Evolutionary conservation across 92 coral and sea anemone genomes (phyloP).

Genomic region (Epizoanthus fatuus): DNA sequence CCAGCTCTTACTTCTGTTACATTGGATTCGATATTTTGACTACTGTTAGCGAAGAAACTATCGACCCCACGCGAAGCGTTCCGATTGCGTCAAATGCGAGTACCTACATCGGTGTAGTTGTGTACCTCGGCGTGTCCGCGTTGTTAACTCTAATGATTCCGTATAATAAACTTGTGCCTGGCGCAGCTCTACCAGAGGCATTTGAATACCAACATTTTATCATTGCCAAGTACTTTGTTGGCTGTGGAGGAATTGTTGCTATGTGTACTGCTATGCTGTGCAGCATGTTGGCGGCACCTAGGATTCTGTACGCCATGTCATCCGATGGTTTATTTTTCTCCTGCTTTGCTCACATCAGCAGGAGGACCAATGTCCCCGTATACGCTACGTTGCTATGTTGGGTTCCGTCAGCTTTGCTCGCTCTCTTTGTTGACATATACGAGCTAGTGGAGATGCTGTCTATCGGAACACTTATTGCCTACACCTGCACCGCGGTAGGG

Average conservation of each 20-base stretch:
- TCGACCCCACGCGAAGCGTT: constrained; percentile 70
- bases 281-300: constrained; percentile 76
- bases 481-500: constrained; percentile 79
- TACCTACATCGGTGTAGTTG: constrained; percentile 80
- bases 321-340: constrained; percentile 80
- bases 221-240: constrained; percentile 83
- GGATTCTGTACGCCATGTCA: constrained; percentile 88
- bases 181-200: constrained; percentile 74
- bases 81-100: constrained; percentile 77
- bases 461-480: constrained; percentile 87
- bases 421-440: constrained; percentile 67
- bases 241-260: constrained; percentile 86
- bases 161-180: constrained; percentile 66
- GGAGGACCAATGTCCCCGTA: constrained; percentile 65
- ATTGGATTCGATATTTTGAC: constrained; percentile 90
- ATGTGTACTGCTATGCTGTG: constrained; percentile 79
- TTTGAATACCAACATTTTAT: constrained; percentile 77
- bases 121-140: constrained; percentile 79
- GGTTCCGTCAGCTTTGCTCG: constrained; percentile 60
- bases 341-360: constrained; percentile 63
- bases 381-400: constrained; percentile 75
- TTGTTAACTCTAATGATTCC: constrained; percentile 87
- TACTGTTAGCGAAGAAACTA: constrained; percentile 85
- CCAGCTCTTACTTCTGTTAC: constrained; percentile 85
- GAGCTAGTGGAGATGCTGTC: constrained; percentile 90